Evolutionary conservation across 2,888 invertebrate genomes (phyloP).

Genomic region (Phania funesta): DNA sequence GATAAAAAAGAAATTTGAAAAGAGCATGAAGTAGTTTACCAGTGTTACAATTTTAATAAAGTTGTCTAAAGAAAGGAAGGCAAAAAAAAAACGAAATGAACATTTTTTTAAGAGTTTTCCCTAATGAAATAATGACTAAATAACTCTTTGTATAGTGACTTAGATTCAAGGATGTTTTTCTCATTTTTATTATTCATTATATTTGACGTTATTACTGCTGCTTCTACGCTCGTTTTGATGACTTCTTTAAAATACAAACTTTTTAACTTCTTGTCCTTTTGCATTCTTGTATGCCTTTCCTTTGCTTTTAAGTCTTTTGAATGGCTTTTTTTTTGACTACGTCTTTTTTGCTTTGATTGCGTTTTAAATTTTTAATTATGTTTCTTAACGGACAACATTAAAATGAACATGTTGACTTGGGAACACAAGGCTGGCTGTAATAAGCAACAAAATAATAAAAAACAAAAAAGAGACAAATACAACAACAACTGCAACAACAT

Average conservation of each 20-base stretch:
- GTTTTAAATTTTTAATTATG: slow-evolving; percentile 67
- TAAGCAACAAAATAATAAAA: slow-evolving; percentile 29
- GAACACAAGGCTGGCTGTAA: slow-evolving; percentile 50
- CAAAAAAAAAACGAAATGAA: neutral
- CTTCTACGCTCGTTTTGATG: slow-evolving; percentile 18
- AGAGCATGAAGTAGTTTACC: neutral
- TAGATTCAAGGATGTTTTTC: slow-evolving; percentile 10
- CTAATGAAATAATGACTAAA: slow-evolving; percentile 63
- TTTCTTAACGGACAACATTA: slow-evolving; percentile 68
- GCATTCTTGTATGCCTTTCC: neutral
- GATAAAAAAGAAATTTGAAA: neutral
- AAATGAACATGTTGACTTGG: slow-evolving; percentile 68
- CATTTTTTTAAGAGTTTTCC: neutral
- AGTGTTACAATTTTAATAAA: slow-evolving; percentile 31
- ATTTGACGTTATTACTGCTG: slow-evolving; percentile 15
- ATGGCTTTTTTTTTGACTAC: slow-evolving; percentile 19
- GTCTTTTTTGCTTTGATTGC: slow-evolving; percentile 54
- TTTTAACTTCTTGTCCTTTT: neutral
- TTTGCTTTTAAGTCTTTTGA: slow-evolving; percentile 19
- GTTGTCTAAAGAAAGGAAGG: neutral
- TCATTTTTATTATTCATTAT: slow-evolving; percentile 37
- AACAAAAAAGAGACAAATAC: neutral
- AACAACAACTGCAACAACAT: slow-evolving; percentile 11
- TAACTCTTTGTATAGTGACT: slow-evolving; percentile 45
- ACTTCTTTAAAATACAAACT: slow-evolving; percentile 1